phyloP scores from a whole-genome alignment of 2,888 invertebrate genomes.

The Drosophila bunnanda region DNA sequence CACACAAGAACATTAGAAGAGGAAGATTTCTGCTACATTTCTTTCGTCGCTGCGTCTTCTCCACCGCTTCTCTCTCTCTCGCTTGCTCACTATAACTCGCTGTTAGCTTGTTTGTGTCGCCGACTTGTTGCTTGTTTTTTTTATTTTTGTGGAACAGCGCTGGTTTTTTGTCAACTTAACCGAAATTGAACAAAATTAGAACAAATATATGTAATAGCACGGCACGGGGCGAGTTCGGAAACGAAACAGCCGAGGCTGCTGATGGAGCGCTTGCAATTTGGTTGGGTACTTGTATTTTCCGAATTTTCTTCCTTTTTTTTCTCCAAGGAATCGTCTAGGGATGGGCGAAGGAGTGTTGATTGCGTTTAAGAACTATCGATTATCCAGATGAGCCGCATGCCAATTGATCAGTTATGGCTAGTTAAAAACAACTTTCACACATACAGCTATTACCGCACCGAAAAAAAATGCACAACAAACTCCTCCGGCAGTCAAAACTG shows the following conservation, averaged over 20 bases:
- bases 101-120: constrained; percentile 25
- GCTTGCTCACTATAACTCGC: constrained; percentile 15
- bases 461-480: constrained; percentile 53
- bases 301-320: not conserved
- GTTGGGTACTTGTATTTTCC: not conserved
- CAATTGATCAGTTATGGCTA: constrained; percentile 18
- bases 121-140: constrained; percentile 9
- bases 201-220: constrained; percentile 31
- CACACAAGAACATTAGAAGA: constrained; percentile 43
- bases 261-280: not conserved
- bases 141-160: constrained; percentile 15
- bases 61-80: constrained; percentile 10
- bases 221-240: constrained; percentile 26
- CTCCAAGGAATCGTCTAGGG: not conserved
- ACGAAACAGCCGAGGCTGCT: constrained; percentile 13
- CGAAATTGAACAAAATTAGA: constrained; percentile 27
- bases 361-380: constrained; percentile 2
- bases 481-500: constrained; percentile 50
- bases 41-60: constrained; percentile 39
- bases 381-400: constrained; percentile 6
- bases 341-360: not conserved
- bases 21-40: constrained; percentile 69
- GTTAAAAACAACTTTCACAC: constrained; percentile 19
- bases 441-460: constrained; percentile 16
- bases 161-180: constrained; percentile 11